Base-by-base conservation (phyloP, 2,888 invertebrate species). In the Uropetala carovei region DNA sequence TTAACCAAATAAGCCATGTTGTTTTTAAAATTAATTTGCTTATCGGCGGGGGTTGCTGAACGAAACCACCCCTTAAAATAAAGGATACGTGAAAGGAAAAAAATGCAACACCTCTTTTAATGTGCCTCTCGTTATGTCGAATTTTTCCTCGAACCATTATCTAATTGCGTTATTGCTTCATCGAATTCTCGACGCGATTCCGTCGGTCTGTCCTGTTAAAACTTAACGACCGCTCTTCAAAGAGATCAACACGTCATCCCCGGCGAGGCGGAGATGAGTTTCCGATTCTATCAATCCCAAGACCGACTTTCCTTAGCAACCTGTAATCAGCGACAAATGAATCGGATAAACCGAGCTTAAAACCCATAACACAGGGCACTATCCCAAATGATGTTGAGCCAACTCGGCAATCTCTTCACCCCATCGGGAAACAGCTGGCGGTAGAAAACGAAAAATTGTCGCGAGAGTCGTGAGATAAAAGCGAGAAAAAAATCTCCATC, bases 341-440 rank as follows among this genome's bases (percentile, higher is more conserved):
- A 22, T 75, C 75, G 22, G 13, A 75, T 75, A 75, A 27, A 9
- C 22, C 75, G 43, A 75, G 22, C 75, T 75, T 75, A 75, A 75
- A 75, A 75, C 75, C 22, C 75, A 75, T 75, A 75, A 75, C 75
- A 27, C 75, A 13, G 75, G 22, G 75, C 75, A 75, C 75, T 75
- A 22, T 27, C 75, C 75, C 75, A 75, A 75, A 75, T 75, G 75
- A 75, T 75, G 75, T 75, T 75, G 75, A 22, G 75, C 75, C 75
- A 75, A 75, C 75, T 75, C 14, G 75, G 22, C 22, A 75, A 27
- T 75, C 75, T 75, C 9, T 43, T 43, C 75, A 4, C 9, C 68
- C n/a, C 68, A n/a, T n/a, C n/a, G 68, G 18, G 13, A 27, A 75
- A 27, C 75, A 75, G 27, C 75, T 75, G 75, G 75, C 22, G 27